phyloP scores from a whole-genome alignment of 2,797 vertebrate species.

The Streptopelia turtur region DNA sequence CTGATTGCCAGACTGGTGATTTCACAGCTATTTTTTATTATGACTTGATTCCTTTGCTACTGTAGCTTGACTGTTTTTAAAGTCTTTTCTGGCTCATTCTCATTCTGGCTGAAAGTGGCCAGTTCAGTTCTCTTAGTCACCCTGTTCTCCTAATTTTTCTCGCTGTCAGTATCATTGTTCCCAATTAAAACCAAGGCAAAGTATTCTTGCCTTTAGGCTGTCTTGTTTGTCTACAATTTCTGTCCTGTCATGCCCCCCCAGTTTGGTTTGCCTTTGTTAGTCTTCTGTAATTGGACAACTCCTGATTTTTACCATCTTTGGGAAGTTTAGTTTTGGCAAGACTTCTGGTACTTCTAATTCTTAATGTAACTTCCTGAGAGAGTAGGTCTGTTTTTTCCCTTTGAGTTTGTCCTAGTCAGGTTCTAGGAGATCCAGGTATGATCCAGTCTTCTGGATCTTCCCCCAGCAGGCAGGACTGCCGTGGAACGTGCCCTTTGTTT shows the following conservation, averaged over 20 bases:
- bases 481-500: background rate
- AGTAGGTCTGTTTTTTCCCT: background rate
- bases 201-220: background rate
- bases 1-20: background rate
- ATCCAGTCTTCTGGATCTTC: background rate
- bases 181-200: background rate
- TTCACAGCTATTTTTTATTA: background rate
- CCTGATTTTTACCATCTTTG: background rate
- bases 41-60: accelerated
- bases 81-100: background rate
- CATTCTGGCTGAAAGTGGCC: background rate
- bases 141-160: background rate
- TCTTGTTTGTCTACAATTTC: background rate
- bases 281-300: background rate
- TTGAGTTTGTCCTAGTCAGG: background rate
- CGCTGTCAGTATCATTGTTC: background rate
- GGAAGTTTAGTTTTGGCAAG: background rate
- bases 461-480: background rate
- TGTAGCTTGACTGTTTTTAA: background rate
- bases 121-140: background rate
- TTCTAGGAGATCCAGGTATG: background rate
- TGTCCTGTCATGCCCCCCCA: accelerated
- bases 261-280: background rate
- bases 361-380: background rate
- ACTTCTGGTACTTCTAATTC: background rate